phyloP scores from a whole-genome alignment of 92 coral and sea anemone genomes.

The Chrysogorgia sp. region DNA sequence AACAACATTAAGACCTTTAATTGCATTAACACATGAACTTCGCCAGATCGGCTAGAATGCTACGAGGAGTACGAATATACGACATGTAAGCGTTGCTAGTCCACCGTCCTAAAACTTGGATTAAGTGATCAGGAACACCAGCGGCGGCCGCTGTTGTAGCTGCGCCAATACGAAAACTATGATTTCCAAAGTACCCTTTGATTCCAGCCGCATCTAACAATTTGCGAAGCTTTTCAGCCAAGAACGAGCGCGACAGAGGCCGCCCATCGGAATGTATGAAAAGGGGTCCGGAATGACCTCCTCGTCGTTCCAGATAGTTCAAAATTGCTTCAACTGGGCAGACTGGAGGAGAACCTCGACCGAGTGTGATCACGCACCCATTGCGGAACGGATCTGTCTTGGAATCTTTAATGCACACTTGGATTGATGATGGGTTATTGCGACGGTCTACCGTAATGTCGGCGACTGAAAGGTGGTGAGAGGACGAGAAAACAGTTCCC shows the following conservation, averaged over 20 bases:
- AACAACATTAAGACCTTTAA: no score
- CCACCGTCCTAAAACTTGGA: constrained; percentile 55
- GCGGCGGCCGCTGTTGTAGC: constrained; percentile 38
- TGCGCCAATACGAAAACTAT: no score
- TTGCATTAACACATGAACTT: constrained; percentile 12
- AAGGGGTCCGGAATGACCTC: constrained; percentile 37
- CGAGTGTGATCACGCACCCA: constrained; percentile 32
- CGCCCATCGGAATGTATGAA: constrained; percentile 10
- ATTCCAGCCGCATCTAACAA: constrained; percentile 17
- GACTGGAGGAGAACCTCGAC: constrained; percentile 14
- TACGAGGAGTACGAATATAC: constrained; percentile 40
- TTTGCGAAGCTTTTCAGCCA: constrained; percentile 16
- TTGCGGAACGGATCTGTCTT: constrained; percentile 41
- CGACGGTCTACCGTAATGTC: constrained; percentile 48
- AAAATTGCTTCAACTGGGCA: constrained; percentile 35
- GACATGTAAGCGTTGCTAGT: constrained; percentile 38
- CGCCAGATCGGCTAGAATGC: neutral
- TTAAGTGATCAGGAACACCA: constrained; percentile 42
- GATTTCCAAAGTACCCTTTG: constrained; percentile 47
- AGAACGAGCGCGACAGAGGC: constrained; percentile 8
- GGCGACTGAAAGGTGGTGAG: constrained; percentile 5
- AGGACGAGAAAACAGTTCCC: constrained; percentile 27
- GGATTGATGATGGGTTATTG: constrained; percentile 33
- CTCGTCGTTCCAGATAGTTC: constrained; percentile 23
- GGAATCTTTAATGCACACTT: constrained; percentile 26